Percentiles rank a stretch among this genome's conserved stretches.
Evolutionary conservation across 2,797 vertebrate species (phyloP).

Genomic region (Oreochromis grahami): DNA sequence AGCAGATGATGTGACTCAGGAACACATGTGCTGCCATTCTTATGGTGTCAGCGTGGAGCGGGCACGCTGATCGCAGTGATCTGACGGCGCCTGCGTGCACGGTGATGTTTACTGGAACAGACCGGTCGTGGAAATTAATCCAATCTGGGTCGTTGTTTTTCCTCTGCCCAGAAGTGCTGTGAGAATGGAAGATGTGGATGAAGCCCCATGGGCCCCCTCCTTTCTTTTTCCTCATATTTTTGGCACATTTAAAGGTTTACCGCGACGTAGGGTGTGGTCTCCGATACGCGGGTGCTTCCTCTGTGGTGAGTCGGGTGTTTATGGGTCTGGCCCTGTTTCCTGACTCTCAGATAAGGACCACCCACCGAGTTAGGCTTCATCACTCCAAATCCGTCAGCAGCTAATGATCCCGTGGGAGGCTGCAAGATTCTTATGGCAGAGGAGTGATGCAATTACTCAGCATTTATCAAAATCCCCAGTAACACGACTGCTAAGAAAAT

Average conservation of each 20-base stretch:
- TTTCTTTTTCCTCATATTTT: constrained; percentile 3
- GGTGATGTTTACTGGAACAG: constrained; percentile 54
- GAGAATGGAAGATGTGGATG: constrained; percentile 9
- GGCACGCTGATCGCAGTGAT: constrained; percentile 43
- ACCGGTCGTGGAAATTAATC: constrained; percentile 39
- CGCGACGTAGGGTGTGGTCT: constrained; percentile 61
- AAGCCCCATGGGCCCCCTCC: neutral
- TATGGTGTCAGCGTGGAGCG: constrained; percentile 33
- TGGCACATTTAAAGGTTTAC: constrained; percentile 35
- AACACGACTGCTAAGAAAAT: constrained; percentile 38
- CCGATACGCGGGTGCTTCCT: constrained; percentile 56
- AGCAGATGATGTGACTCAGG: constrained; percentile 76
- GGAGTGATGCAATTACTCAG: constrained; percentile 64
- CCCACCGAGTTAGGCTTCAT: constrained; percentile 60
- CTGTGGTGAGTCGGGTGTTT: constrained; percentile 63
- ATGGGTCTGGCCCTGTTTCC: constrained; percentile 69
- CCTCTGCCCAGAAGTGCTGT: constrained; percentile 8
- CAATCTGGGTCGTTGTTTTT: constrained; percentile 40
- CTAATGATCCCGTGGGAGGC: constrained; percentile 54
- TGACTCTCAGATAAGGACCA: constrained; percentile 73
- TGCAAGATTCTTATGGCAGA: constrained; percentile 35
- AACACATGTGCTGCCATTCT: constrained; percentile 47
- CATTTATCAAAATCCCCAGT: constrained; percentile 55
- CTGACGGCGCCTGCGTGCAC: constrained; percentile 24
- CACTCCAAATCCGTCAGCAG: constrained; percentile 61